Percentiles rank a stretch among this genome's conserved stretches.
Conservation (phyloP, 2,797 vertebrate genomes). For the Sarcoramphus papa region DNA sequence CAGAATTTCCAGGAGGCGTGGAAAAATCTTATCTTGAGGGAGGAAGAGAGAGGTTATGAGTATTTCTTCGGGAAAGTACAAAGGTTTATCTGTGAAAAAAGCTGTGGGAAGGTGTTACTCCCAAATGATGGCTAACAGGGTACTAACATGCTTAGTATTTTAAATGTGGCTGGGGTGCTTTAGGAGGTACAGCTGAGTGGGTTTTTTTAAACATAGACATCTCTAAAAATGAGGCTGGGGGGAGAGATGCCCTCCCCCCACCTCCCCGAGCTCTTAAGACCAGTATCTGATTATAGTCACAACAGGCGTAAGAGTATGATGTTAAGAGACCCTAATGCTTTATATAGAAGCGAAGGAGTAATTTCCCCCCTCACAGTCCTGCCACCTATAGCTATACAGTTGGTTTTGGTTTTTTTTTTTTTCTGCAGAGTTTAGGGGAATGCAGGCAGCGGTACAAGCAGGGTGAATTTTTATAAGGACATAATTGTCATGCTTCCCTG, state of each 20-base stretch:
- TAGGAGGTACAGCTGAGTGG: background rate
- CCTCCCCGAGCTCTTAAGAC: background rate
- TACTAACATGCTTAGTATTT: background rate
- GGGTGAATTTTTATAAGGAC: background rate
- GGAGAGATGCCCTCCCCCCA: background rate
- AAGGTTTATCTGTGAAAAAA: background rate
- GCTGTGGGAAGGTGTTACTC: background rate
- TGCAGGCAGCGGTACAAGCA: background rate
- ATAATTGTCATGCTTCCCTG: background rate
- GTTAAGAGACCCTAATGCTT: background rate
- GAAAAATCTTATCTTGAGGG: background rate
- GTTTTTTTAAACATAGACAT: background rate
- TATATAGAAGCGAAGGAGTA: background rate
- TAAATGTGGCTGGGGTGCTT: background rate
- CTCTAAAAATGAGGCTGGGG: background rate
- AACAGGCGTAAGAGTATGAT: background rate
- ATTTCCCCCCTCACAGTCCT: background rate
- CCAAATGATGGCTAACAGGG: background rate
- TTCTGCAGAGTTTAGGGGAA: background rate
- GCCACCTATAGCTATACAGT: background rate
- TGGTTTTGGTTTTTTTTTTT: background rate
- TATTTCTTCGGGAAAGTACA: background rate
- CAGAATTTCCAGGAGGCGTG: background rate
- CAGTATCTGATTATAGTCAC: background rate
- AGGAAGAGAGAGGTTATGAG: background rate